A percentile compares a stretch with the other conserved stretches of the same genome.
phyloP scores from a whole-genome alignment of 2,888 invertebrate genomes.

The Conops quadrifasciatus region DNA sequence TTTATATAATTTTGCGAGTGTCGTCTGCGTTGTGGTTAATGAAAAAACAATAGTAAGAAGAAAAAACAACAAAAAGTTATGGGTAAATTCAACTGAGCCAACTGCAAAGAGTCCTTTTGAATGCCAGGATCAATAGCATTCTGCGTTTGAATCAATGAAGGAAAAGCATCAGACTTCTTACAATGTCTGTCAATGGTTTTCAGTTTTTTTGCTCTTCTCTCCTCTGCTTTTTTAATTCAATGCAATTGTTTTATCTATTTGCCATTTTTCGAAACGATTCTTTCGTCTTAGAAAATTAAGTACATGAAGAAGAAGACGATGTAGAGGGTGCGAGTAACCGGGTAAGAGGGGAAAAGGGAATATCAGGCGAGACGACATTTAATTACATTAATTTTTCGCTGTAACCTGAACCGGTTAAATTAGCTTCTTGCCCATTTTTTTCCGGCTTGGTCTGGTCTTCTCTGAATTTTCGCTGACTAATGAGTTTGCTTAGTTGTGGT shows the following conservation, averaged over 20 bases:
- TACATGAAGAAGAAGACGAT: too few relatives aligned
- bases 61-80: neutral
- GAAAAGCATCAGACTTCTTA: neutral
- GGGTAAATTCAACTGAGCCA: neutral
- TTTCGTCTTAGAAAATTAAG: too few relatives aligned
- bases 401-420: slow-evolving; percentile 33
- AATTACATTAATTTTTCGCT: slow-evolving; percentile 32
- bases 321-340: too few relatives aligned
- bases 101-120: neutral
- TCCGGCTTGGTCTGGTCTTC: neutral
- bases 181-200: too few relatives aligned
- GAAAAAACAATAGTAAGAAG: too few relatives aligned
- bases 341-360: too few relatives aligned
- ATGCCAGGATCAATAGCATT: neutral
- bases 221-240: too few relatives aligned
- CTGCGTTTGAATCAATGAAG: neutral
- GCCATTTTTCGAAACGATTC: too few relatives aligned
- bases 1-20: neutral
- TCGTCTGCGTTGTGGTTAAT: too few relatives aligned
- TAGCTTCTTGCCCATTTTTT: neutral
- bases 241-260: too few relatives aligned
- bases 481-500: neutral
- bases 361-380: slow-evolving; percentile 28
- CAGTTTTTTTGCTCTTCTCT: too few relatives aligned
- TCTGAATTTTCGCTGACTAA: slow-evolving; percentile 2